These are phyloP conservation scores for Eilema griseolum DNA, from an alignment of 2,888 invertebrate genomes.

Conservation along the genomic window DNA sequence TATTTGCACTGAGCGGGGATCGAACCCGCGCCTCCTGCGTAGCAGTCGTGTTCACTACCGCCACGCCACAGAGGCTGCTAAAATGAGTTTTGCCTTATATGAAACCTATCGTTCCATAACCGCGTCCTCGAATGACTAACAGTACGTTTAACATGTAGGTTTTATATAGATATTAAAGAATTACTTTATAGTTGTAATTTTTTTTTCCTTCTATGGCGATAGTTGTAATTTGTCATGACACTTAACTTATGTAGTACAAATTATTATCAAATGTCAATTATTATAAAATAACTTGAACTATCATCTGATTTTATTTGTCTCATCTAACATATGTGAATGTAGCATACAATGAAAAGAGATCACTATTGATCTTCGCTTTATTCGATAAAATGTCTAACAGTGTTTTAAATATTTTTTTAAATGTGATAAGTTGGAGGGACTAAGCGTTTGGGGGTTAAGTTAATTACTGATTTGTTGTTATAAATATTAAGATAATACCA, in stretches of 20 bases:
- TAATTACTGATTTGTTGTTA: no score
- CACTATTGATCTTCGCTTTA: not conserved
- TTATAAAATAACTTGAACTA: not conserved
- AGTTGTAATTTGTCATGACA: not conserved
- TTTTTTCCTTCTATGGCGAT: no score
- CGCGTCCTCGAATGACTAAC: not conserved
- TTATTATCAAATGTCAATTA: not conserved
- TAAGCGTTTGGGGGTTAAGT: no score
- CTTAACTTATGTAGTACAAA: not conserved
- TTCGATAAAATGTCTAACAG: not conserved
- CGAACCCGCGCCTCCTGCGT: no score
- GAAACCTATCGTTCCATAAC: not conserved
- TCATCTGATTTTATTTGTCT: not conserved
- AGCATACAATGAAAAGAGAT: not conserved
- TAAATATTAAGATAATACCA: no score
- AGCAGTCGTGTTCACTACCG: no score
- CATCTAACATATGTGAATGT: not conserved
- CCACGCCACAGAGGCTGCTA: no score
- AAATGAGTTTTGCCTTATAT: not conserved
- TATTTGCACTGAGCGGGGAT: no score
- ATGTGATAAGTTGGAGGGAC: no score
- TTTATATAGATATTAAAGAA: not conserved
- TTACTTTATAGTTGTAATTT: conserved; percentile 2
- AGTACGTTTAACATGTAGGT: not conserved
- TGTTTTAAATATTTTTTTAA: no score